Percentiles rank a stretch among this genome's conserved stretches.
phyloP scores from a whole-genome alignment of 2,797 vertebrate species.

The Gymnocypris eckloni region DNA sequence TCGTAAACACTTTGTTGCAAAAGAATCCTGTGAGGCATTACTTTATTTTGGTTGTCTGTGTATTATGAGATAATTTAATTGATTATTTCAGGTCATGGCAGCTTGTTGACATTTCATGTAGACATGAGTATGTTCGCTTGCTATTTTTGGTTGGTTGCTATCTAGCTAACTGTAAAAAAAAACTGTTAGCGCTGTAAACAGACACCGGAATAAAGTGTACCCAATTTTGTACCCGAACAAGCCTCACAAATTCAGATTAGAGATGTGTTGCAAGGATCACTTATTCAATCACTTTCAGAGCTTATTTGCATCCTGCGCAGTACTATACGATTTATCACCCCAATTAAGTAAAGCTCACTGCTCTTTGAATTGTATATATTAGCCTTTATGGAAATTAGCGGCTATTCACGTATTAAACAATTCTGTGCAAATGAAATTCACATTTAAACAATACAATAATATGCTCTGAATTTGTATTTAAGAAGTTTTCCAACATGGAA shows the following conservation, averaged over 20 bases:
- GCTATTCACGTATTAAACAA: neutral
- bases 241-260: conserved; percentile 20
- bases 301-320: neutral
- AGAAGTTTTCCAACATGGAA: conserved; percentile 17
- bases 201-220: conserved; percentile 31
- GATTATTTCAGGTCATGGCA: conserved; percentile 30
- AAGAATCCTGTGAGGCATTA: conserved; percentile 24
- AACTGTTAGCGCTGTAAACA: neutral
- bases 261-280: conserved; percentile 20
- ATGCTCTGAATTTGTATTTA: conserved; percentile 39
- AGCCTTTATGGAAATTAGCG: neutral
- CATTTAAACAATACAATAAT: neutral
- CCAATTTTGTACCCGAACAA: neutral
- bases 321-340: neutral
- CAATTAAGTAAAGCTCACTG: neutral
- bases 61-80: neutral
- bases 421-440: neutral
- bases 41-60: conserved; percentile 48
- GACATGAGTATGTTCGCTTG: neutral
- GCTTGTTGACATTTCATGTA: conserved; percentile 4
- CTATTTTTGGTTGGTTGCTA: neutral
- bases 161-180: neutral
- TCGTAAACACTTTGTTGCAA: neutral
- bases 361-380: neutral
- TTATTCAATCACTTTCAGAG: conserved; percentile 34